Evolutionary conservation across 2,113 vertebrate genomes (phyloP), one percentile per base, ranked within the genome.

Genomic region (Rhabdornis inornatus): DNA sequence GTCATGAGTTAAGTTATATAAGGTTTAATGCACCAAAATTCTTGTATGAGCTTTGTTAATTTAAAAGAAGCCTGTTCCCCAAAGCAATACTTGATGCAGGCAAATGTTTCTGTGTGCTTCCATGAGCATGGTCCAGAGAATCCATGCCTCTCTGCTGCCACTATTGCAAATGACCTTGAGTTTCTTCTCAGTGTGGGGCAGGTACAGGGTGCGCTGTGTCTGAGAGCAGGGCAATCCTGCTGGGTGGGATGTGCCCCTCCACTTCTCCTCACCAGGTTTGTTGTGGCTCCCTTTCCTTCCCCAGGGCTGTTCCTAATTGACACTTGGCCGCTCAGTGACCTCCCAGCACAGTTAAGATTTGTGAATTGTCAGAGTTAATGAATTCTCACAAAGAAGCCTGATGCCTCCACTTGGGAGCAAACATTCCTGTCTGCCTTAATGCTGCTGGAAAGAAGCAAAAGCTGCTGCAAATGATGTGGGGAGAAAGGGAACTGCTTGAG

Each of bases 301-400:
- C 0, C 18, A 28, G 66, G 21, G 3, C 9, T 57, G 11, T 24
- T 64, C 57, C n/a, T 53, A 15, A 30, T 2, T 20, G 63, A 11
- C 22, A 5, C 0, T 0, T 3, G 47, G 31, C 21, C 5, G 1
- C 28, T 4, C 0, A 57, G 28, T 12, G 63, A 72, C 30, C 11
- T 45, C 47, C 17, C 45, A 52, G 63, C 71, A 20, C 28, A 35
- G 75, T 30, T 7, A 33, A 10, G 27, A 9, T 55, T 42, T 72
- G 44, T 15, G 5, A 47, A 23, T 47, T 4, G 0, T 13, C 42
- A 10, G 33, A 44, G 18, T 28, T 56, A 35, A 70, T 13, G 49
- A 63, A 52, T 64, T 74, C 60, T 72, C 37, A 37, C 30, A 42
- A 35, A 76, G n/a, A 35, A 76, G n/a, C n/a, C 17, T 22, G 40